Evolutionary conservation across 2,888 invertebrate species (phyloP), one percentile per base, ranked within the genome.

Genomic region (Dasysyrphus albostriatus): DNA sequence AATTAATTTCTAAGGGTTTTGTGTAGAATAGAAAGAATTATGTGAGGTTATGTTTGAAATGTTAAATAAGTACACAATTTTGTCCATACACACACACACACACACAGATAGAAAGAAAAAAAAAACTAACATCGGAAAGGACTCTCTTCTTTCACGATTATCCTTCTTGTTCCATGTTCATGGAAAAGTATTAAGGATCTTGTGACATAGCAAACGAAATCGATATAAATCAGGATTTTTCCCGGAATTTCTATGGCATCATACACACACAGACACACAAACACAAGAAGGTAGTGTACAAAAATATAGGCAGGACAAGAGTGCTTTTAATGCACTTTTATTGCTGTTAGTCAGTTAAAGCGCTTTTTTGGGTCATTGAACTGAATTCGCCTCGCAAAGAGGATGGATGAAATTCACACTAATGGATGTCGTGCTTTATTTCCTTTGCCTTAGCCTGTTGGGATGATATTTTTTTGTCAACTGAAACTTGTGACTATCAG

Each of bases 171-270:
- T n/a, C 44, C 44, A 47, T 32, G 34, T n/a, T 63, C 44, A 47
- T 32, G 34, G 32, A 19, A 24, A 74, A 7, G 24, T 16, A 16
- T 1, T 0, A 34, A 14, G 47, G 58, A 74, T 67, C 44, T 32
- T 67, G 49, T 51, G 67, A 49, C 74, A 24, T 24, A 37, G 3
- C 32, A 1, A 61, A 61, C 39, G 24, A 63, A 75, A 76, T 70
- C 70, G 70, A 76, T 77, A 77, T 72, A 72, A 82, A 82, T 77
- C 63, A 70, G 82, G 63, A 70, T 58, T 76, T 76, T 76, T 29
- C 12, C 8, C 29, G 24, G 42, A 44, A 39, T 24, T 24, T 24
- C 32, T 14, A 54, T 49, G 42, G n/a, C 47, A 5, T 24, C 47
- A 5, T 24, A 51, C 49, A 61, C 56, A 34, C 32, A 8, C 24